These are phyloP conservation scores for Ptilonorhynchus violaceus DNA, from an alignment of 2,113 vertebrate genomes.

Conservation along the genomic window DNA sequence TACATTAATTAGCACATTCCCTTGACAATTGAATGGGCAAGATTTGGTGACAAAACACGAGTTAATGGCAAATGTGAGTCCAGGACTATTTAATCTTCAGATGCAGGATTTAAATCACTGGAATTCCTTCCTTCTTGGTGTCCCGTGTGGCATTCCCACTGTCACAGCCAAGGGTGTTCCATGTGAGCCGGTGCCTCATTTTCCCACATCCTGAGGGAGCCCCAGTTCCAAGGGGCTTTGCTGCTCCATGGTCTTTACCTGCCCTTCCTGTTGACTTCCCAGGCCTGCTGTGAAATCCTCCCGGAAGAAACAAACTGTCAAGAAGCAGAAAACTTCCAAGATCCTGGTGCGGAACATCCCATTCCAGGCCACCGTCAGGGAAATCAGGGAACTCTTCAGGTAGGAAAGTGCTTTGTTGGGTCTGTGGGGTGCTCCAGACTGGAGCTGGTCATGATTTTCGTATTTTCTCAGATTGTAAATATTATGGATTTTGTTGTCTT, in stretches of 20 bases:
- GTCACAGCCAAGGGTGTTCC: rapidly evolving
- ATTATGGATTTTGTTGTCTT: neutral
- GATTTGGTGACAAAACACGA: neutral
- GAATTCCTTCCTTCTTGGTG: neutral
- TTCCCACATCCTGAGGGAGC: neutral
- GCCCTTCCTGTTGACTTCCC: neutral
- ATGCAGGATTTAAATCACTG: neutral
- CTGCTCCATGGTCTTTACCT: rapidly evolving
- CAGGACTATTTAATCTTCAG: neutral
- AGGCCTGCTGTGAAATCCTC: conserved; percentile 70
- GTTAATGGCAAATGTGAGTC: neutral
- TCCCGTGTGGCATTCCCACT: neutral
- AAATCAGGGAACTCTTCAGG: conserved; percentile 95
- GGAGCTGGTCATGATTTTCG: neutral
- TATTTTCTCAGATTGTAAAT: neutral
- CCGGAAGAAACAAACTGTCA: conserved; percentile 81
- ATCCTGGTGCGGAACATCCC: conserved; percentile 95
- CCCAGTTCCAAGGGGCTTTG: rapidly evolving
- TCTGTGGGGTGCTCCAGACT: rapidly evolving
- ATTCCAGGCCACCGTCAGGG: conserved; percentile 87
- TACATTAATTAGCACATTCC: neutral
- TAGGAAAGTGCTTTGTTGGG: neutral
- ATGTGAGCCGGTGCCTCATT: rapidly evolving
- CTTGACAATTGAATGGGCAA: neutral
- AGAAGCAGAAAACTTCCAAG: conserved; percentile 90